Base-by-base conservation (phyloP, 2,113 vertebrate genomes). In the Oncorhynchus kisutch region DNA sequence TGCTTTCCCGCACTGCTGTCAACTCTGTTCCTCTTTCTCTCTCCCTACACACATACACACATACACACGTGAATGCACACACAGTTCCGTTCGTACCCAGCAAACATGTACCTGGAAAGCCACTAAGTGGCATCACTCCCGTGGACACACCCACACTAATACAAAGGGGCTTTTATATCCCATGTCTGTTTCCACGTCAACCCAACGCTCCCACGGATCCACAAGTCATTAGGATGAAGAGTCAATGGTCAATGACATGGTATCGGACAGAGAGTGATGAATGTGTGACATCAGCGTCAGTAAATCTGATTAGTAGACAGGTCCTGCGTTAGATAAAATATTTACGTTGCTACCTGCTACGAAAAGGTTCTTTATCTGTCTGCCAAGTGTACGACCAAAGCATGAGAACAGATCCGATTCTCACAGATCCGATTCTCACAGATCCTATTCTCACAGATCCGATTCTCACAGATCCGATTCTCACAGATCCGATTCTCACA, bases 1-100 rank as follows among this genome's bases (percentile, higher is more conserved):
- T 88, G 88, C 84, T 87, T 88, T 89, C 74, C 78, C 86, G 72
- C 73, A 22, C 34, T 76, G 51, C 74, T 72, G 84, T 88, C 77
- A 78, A 88, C 77, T 82, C 68, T 79, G 71, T 85, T 87, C 84
- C 82, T 86, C 86, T 82, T 85, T 87, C 78, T 79, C 74, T 77
- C 64, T 31, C 22, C 25, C 4, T 34, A 31, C 11, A 54, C 18
- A 27, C 25, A 27, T 0, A 3, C 27, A 27, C 27, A 27, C 3
- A 27, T 27, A 27, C 3, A 27, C 27, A 27, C 27, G 27, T 27
- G 27, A 27, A 27, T 27, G 27, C 72, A 74, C 67, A 70, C 70
- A 59, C 59, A 51, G 54, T 27, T 16, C 8, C n/a, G 11, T 13
- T 22, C 69, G 49, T 48, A 71, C 70, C 7, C 45, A 49, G 51